Conservation (phyloP, 2,888 invertebrate species). For the Phortica magna region DNA sequence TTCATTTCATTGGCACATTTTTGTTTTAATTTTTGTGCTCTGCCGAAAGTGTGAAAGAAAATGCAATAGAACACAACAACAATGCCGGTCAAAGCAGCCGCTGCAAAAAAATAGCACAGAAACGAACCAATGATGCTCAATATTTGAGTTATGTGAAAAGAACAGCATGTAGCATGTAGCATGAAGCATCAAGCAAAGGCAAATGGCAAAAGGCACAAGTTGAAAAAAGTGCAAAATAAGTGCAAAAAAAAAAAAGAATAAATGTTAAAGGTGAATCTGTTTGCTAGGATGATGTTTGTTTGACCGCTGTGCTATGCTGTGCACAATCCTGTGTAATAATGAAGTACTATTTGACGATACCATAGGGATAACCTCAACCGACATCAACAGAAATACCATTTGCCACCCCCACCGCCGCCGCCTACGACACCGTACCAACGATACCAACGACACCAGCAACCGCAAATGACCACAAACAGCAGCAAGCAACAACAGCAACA, state of each 20-base stretch:
- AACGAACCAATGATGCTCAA: not conserved
- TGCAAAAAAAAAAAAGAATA: too few species aligned
- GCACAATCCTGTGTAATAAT: constrained; percentile 72
- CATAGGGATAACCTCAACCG: constrained; percentile 20
- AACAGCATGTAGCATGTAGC: not conserved
- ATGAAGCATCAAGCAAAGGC: not conserved
- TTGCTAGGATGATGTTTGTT: not conserved
- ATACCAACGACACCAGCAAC: not conserved
- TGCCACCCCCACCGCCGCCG: not conserved
- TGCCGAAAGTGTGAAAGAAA: too few species aligned
- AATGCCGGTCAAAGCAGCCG: too few species aligned
- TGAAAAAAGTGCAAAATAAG: too few species aligned
- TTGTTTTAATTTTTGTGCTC: too few species aligned
- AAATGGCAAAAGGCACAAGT: not conserved
- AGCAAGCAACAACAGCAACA: not conserved
- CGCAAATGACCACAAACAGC: too few species aligned
- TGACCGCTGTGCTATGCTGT: constrained; percentile 27
- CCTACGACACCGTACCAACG: not conserved
- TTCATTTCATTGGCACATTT: too few species aligned
- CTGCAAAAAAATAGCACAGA: too few species aligned
- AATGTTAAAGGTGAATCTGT: not conserved
- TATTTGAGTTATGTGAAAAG: not conserved
- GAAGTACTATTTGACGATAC: constrained; percentile 66
- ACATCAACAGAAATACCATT: constrained; percentile 3
- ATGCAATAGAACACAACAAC: too few species aligned